A percentile compares a stretch with the other conserved stretches of the same genome.
Evolutionary conservation across 2,888 invertebrate species (phyloP).

Genomic region (Helleia helle): DNA sequence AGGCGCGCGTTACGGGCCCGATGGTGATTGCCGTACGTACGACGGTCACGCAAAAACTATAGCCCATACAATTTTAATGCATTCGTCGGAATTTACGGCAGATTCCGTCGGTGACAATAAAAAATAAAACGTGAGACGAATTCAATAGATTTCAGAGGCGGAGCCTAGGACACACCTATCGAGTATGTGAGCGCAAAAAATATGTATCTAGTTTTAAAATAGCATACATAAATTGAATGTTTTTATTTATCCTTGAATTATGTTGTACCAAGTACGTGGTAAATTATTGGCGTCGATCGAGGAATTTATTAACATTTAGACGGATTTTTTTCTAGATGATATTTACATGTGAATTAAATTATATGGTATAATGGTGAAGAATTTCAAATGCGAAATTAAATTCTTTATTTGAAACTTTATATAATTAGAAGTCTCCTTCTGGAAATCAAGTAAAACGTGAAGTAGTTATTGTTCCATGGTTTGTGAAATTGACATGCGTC

Average conservation of each 20-base stretch:
- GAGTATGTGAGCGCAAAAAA: slow-evolving; percentile 8
- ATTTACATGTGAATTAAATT: no score
- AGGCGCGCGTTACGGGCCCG: slow-evolving; percentile 58
- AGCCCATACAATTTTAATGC: slow-evolving; percentile 68
- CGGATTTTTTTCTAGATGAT: background rate
- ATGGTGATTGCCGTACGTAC: slow-evolving; percentile 57
- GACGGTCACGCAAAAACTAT: slow-evolving; percentile 42
- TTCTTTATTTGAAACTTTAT: no score
- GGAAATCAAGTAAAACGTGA: no score
- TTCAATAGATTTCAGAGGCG: slow-evolving; percentile 26
- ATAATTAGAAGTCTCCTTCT: no score
- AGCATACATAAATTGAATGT: slow-evolving; percentile 2
- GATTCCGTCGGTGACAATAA: slow-evolving; percentile 40
- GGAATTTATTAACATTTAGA: background rate
- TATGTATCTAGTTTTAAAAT: slow-evolving; percentile 11
- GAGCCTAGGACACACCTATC: slow-evolving; percentile 24
- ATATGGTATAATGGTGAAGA: no score
- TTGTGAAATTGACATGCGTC: no score
- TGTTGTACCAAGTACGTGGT: slow-evolving; percentile 2
- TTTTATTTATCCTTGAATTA: slow-evolving; percentile 10
- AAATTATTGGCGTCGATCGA: background rate
- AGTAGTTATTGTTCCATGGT: no score
- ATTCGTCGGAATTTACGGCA: slow-evolving; percentile 57
- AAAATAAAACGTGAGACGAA: slow-evolving; percentile 42
- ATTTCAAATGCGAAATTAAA: no score